Evolutionary conservation across 2,888 invertebrate genomes (phyloP).

Genomic region (Venustoraphidia nigricollis): DNA sequence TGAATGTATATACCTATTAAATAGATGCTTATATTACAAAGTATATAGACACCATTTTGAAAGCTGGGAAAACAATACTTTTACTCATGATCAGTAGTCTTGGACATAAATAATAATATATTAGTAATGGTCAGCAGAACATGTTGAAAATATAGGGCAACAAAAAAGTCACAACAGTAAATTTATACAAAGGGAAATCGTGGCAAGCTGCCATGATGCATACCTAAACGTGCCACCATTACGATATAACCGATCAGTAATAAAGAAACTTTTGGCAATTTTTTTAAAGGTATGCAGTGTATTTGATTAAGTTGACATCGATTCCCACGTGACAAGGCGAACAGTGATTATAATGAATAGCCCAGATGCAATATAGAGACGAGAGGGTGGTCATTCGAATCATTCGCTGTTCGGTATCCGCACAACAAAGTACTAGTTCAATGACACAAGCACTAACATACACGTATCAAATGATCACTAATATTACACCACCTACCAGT

Average conservation of each 20-base stretch:
- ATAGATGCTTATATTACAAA: no score
- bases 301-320: constrained; percentile 48
- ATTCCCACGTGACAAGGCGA: constrained; percentile 48
- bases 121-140: no score
- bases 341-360: constrained; percentile 47
- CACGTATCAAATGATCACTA: constrained; percentile 6
- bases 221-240: constrained; percentile 10
- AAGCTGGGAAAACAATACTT: no score
- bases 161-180: no score
- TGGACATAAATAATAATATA: no score
- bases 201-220: constrained; percentile 11
- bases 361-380: constrained; percentile 39
- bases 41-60: no score
- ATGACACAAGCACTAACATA: constrained; percentile 17
- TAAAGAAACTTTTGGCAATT: constrained; percentile 7
- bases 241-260: background rate
- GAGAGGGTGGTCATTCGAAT: constrained; percentile 46
- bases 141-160: no score
- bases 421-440: constrained; percentile 20
- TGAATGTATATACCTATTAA: no score
- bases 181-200: background rate
- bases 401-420: constrained; percentile 23
- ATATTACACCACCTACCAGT: constrained; percentile 59
- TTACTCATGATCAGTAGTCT: no score
- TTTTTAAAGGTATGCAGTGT: constrained; percentile 25